Evolutionary conservation across 2,113 vertebrate genomes (phyloP).

Genomic region (Xiphorhynchus elegans): DNA sequence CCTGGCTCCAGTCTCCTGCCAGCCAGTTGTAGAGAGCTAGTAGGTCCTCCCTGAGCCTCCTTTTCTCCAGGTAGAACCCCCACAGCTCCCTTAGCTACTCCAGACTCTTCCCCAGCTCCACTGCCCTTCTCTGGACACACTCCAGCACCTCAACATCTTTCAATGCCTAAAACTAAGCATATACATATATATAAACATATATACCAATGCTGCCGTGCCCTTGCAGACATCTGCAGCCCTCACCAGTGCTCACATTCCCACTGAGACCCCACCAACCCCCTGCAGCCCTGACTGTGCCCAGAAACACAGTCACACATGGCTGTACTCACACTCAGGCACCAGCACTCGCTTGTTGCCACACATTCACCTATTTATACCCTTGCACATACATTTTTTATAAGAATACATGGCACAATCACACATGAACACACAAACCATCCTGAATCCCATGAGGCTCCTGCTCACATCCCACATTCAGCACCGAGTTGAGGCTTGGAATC

Average conservation of each 20-base stretch:
- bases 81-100: not conserved
- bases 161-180: not conserved
- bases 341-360: not conserved
- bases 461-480: not conserved
- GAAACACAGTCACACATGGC: not conserved
- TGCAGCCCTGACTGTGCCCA: not conserved
- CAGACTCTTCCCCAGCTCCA: not conserved
- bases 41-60: not conserved
- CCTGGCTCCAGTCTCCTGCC: not conserved
- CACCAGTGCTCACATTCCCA: accelerated
- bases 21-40: not conserved
- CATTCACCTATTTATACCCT: not conserved
- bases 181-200: too few relatives aligned
- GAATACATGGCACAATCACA: accelerated
- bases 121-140: not conserved
- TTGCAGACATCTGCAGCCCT: not conserved
- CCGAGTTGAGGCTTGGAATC: not conserved
- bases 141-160: not conserved
- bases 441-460: accelerated
- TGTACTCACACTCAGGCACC: not conserved
- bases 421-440: not conserved
- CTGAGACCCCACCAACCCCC: not conserved
- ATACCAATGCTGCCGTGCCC: not conserved
- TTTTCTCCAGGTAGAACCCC: not conserved
- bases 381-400: accelerated